Evolutionary conservation across 2,888 invertebrate genomes (phyloP), one percentile per base, ranked within the genome.

Genomic region (Crioceris asparagi): DNA sequence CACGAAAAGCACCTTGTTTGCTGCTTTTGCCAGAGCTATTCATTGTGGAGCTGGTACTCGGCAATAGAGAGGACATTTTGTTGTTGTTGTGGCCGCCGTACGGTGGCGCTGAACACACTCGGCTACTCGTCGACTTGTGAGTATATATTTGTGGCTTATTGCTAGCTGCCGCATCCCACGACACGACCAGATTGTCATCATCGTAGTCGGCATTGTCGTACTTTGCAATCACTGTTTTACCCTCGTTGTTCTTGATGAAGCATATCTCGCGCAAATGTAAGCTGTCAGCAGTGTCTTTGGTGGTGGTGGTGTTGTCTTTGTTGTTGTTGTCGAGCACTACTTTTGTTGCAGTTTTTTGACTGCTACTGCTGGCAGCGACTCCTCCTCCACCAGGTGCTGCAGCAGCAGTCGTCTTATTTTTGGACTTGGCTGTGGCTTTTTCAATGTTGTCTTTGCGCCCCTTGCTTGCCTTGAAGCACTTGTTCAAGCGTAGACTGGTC

Each of bases 161-260:
- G 11, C 25, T 33, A 14, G 49, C 47, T 2, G 49, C 46, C 12
- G 52, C 48, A 25, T 58, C 55, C 65, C 63, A 64, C 1, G 60
- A 51, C 4, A 61, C 60, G 15, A 62, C 55, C 37, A 62, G 46
- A 43, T 57, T 60, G 30, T 63, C 62, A 11, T 33, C 27, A 11
- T 60, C 57, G 32, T 45, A 50, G 10, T 45, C 47, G 12, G 46
- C 43, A 29, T 47, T 44, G 3, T 56, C 55, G 29, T 61, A 62
- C 38, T 61, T 63, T 1, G 64, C 61, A 21, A 62, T 58, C 36
- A 62, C 50, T 18, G 56, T 56, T 45, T 62, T 63, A n/a, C 59
- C 59, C 31, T 57, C 57, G 29, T 45, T 50, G 38, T 52, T 55
- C 46, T 62, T 63, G 29, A 64, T 52, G 39, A 61, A 61, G 39